Base-by-base conservation (phyloP, 2,888 invertebrate species). In the Eumacrocentrus americanus region DNA sequence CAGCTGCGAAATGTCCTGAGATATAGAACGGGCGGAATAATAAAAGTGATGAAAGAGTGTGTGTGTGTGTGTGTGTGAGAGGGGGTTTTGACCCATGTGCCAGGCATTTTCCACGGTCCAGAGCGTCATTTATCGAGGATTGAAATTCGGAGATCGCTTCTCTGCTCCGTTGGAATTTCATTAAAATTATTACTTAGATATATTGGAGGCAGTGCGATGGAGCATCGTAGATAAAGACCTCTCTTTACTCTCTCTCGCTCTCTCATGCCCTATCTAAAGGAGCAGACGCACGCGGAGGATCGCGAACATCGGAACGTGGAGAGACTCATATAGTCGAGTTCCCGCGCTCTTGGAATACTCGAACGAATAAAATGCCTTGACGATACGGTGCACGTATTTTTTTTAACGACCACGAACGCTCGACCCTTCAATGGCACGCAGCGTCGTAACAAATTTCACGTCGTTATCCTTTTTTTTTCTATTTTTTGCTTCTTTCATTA, bases 161-260 rank as follows among this genome's bases (percentile, higher is more conserved):
- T 35, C 22, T 16, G 38, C 20, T 20, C 46, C 44, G 37, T 37
- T 68, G 73, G 79, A 78, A 79, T 79, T 79, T 79, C 79, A 79
- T 79, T 79, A 79, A 76, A 77, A 77, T 74, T 71, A 76, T 73
- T 72, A 76, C 77, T 77, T 67, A 71, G 76, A 75, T 77, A 77
- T 78, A 22, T 12, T 22, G n/a, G 77, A 74, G 74, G 71, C 68
- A 40, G 47, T n/a, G 44, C 53, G 35, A 63, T 50, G 20, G 12
- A 42, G 23, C 34, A 12, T 40, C 23, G 20, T 40, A 38, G 34
- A 52, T 48, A 58, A 54, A 53, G 34, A 48, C 29, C 25, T 25
- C 11, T 22, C 22, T 25, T 29, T 12, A 34, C 18, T 44, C 14
- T 18, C 20, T n/a, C 29, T 11, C 20, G 3, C 2, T 14, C 44